phyloP scores from a whole-genome alignment of 2,888 invertebrate genomes.

The Macrophya alboannulata region DNA sequence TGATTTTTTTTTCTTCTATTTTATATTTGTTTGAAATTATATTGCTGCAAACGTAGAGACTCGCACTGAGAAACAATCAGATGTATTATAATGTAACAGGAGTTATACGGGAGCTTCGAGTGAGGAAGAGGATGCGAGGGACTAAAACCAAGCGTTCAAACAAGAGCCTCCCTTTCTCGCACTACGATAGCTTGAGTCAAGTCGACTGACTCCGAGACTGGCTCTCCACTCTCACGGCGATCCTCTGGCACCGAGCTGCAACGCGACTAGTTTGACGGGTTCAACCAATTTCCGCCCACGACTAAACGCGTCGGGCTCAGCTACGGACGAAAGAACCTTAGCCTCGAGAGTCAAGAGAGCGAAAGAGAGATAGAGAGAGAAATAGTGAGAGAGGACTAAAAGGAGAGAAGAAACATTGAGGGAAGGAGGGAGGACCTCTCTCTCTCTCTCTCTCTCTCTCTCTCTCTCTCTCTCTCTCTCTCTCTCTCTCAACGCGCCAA shows the following conservation, averaged over 20 bases:
- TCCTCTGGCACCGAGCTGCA: conserved; percentile 59
- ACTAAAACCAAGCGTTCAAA: conserved; percentile 15
- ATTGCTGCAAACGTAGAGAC: conserved; percentile 1
- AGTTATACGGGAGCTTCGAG: not conserved
- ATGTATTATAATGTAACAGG: not conserved
- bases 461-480: conserved; percentile 33
- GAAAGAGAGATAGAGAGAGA: conserved; percentile 52
- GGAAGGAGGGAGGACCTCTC: conserved; percentile 19
- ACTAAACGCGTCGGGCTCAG: conserved; percentile 61
- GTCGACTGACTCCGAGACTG: conserved; percentile 45
- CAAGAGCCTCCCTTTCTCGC: conserved; percentile 31
- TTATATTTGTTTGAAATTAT: not conserved
- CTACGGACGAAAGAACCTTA: conserved; percentile 40
- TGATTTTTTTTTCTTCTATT: not conserved
- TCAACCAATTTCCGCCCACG: conserved; percentile 76
- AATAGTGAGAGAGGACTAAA: conserved; percentile 13
- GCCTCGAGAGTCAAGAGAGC: conserved; percentile 31
- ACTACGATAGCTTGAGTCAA: conserved; percentile 45
- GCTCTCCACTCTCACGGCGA: conserved; percentile 54
- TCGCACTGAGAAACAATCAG: not conserved
- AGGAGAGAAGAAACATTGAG: conserved; percentile 25
- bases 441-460: conserved; percentile 32
- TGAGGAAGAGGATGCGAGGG: not conserved
- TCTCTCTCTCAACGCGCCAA: conserved; percentile 16
- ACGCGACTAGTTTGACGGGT: conserved; percentile 74